phyloP scores from a whole-genome alignment of 2,797 vertebrate species.

The Orestias chungarensis region DNA sequence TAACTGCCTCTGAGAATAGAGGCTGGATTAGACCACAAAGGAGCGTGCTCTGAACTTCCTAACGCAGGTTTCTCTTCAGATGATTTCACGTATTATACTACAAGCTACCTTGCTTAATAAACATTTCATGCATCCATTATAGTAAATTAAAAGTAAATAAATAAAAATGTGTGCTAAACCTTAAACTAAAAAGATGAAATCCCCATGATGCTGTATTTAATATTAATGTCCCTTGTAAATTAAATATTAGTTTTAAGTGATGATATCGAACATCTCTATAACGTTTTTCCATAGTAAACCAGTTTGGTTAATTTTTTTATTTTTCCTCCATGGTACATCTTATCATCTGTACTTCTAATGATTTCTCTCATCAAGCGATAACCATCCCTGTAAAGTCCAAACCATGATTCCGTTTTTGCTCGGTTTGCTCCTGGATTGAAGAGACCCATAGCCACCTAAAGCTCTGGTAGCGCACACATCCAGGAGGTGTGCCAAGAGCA shows the following conservation, averaged over 20 bases:
- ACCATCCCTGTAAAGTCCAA: slow-evolving; percentile 16
- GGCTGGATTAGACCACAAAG: not conserved
- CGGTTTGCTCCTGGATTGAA: slow-evolving; percentile 56
- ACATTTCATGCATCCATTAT: not conserved
- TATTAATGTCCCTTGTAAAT: not conserved
- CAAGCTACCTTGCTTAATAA: not conserved
- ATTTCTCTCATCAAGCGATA: not conserved
- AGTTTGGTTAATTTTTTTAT: not conserved
- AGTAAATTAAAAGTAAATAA: not conserved
- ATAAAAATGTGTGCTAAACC: not conserved
- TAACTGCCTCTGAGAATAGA: not conserved
- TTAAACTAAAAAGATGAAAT: not conserved
- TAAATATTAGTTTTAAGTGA: not conserved
- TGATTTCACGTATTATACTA: not conserved
- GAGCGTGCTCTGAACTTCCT: not conserved
- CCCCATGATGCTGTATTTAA: not conserved
- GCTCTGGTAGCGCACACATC: slow-evolving; percentile 66
- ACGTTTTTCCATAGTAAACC: not conserved
- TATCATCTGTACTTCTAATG: not conserved
- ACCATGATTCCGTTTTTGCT: slow-evolving; percentile 49
- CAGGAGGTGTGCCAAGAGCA: slow-evolving; percentile 72
- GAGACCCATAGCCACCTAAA: slow-evolving; percentile 40
- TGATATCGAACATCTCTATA: not conserved
- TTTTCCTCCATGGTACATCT: not conserved
- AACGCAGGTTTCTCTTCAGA: not conserved